These are phyloP conservation scores for Dendrocincla tyrannina DNA, from an alignment of 2,797 vertebrate genomes.

Conservation along the genomic window DNA sequence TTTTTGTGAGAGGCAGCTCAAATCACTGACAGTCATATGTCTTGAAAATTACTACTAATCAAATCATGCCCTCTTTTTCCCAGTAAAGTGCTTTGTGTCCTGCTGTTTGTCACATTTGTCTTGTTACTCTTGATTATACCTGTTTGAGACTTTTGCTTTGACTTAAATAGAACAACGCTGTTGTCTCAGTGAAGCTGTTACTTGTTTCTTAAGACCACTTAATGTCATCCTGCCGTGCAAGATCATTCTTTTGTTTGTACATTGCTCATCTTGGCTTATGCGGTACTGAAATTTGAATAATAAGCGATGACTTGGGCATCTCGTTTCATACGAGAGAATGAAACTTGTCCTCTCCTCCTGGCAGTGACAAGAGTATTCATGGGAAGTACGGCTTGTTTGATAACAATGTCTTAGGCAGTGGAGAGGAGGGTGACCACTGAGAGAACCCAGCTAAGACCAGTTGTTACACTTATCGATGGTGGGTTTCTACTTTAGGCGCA, in stretches of 20 bases:
- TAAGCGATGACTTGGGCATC: not conserved
- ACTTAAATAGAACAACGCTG: not conserved
- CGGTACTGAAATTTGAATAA: not conserved
- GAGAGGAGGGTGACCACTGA: not conserved
- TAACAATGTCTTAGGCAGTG: not conserved
- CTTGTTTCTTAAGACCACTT: not conserved
- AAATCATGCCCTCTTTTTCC: not conserved
- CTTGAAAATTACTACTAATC: conserved; percentile 11
- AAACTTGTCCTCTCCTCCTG: not conserved
- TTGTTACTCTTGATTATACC: conserved; percentile 24
- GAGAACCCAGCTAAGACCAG: not conserved
- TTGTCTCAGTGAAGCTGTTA: not conserved
- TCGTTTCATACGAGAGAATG: not conserved
- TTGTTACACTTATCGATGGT: not conserved
- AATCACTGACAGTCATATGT: not conserved
- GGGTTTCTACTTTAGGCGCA: not conserved
- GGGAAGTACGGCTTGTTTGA: not conserved
- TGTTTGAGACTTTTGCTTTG: not conserved
- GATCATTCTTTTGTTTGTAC: not conserved
- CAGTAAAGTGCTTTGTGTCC: not conserved
- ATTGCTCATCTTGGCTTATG: not conserved
- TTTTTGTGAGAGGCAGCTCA: not conserved
- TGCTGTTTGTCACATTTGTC: conserved; percentile 17
- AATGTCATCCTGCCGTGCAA: not conserved
- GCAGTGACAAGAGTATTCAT: not conserved